Base-by-base conservation (phyloP, 2,888 invertebrate genomes). In the Muscina levida region DNA sequence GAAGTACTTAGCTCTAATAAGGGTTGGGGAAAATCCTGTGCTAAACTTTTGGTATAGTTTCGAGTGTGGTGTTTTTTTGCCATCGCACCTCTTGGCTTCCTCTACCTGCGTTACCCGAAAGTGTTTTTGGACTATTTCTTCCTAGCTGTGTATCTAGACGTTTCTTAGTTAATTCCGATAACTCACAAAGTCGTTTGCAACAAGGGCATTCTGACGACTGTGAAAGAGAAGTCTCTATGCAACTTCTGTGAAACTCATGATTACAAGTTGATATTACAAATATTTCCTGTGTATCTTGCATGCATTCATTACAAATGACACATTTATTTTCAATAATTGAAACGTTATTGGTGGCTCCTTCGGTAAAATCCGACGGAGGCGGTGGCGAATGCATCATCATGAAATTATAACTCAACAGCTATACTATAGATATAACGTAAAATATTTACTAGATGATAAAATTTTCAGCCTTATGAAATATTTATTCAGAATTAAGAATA, bases 241-340 rank as follows among this genome's bases (percentile, higher is more conserved):
- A 66, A 3, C 10, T 24, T 46, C 39, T 66, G 8, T 66, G 65
- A 10, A 66, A 66, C 2, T 13, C 3, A 13, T 66, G 65, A 10
- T 17, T 17, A 26, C 65, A 66, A 19, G 22, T n/a, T 3, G 11
- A 17, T 8, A 66, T 44, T 1, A 24, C n/a, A n/a, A 66, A 22
- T 2, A 22, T 44, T 8, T 66, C 46, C n/a, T 66, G 65, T 13
- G 19, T 17, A 66, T n/a, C n/a, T n/a, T n/a, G n/a, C n/a, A n/a
- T 24, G 15, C 13, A 22, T 15, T 42, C 26, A 37, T 31, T n/a
- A 10, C 24, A 46, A 31, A 31, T 31, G 3, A 31, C 31, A 8
- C 31, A 31, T 31, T 31, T 31, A 31, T 31, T 31, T 31, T 31
- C 31, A 8, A 8, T 31, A 3, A 31, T 31, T 31, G 31, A 31